phyloP scores from a whole-genome alignment of 2,888 invertebrate species.

The Plebejus argus region DNA sequence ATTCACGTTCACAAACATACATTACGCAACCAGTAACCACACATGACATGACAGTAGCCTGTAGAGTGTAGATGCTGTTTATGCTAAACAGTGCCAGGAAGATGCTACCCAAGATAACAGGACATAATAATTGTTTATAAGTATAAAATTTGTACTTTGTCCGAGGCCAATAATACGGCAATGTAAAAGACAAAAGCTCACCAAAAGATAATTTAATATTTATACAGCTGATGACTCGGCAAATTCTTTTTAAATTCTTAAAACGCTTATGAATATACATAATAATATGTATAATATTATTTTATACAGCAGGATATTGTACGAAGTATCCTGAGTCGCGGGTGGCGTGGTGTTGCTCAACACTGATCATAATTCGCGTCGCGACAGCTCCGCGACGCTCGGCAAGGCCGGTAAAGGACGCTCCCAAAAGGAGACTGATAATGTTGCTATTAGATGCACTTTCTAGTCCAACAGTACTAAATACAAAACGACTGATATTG shows the following conservation, averaged over 20 bases:
- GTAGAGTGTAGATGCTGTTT: background rate
- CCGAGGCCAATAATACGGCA: background rate
- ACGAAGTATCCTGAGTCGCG: too few species aligned
- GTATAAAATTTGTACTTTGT: background rate
- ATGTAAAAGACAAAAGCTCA: background rate
- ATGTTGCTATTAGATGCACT: background rate
- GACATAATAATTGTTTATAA: too few species aligned
- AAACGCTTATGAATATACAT: too few species aligned
- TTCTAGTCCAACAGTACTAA: background rate
- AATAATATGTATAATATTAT: too few species aligned
- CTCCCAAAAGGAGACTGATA: background rate
- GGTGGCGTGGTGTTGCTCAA: background rate
- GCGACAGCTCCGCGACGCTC: background rate
- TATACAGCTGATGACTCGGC: background rate
- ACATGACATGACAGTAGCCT: background rate
- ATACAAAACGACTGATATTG: too few species aligned
- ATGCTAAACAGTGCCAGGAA: background rate
- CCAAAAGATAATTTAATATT: background rate
- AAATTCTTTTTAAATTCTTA: background rate
- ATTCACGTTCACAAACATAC: slow-evolving; percentile 7
- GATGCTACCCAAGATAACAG: background rate
- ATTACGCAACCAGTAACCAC: background rate
- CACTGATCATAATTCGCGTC: slow-evolving; percentile 9
- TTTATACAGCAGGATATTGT: too few species aligned
- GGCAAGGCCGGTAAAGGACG: background rate